phyloP scores from a whole-genome alignment of 2,113 vertebrate species.

The Struthidea cinerea region DNA sequence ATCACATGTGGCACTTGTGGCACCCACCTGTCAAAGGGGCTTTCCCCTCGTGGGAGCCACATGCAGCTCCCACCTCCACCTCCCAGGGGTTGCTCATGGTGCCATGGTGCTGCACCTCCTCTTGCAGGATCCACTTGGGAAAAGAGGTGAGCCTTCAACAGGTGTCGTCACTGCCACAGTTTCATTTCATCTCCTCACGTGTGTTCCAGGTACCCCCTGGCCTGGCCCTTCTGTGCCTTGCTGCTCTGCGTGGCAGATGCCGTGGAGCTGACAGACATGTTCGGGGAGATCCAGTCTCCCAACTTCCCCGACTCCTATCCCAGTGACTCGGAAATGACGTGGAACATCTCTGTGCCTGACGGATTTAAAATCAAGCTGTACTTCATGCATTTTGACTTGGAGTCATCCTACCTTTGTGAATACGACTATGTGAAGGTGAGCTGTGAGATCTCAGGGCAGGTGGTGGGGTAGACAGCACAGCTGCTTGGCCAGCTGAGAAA shows the following conservation, averaged over 20 bases:
- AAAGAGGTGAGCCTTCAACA: not conserved
- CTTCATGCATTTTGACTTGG: constrained; percentile 96
- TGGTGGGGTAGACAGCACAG: not conserved
- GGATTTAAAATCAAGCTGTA: constrained; percentile 87
- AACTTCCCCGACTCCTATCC: constrained; percentile 91
- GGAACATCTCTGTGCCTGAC: constrained; percentile 85
- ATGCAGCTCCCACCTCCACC: not conserved
- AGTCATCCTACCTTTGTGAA: constrained; percentile 95
- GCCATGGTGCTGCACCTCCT: not conserved
- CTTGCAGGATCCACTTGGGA: not conserved
- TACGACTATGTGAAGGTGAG: constrained; percentile 95
- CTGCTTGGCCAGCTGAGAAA: not conserved
- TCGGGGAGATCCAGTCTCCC: constrained; percentile 86
- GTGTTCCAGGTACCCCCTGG: constrained; percentile 68
- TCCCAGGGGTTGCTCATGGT: not conserved
- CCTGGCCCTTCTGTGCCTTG: constrained; percentile 61
- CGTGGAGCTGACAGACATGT: constrained; percentile 75
- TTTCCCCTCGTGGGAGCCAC: not conserved
- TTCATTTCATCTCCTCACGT: not conserved
- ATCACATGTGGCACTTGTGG: rapidly evolving
- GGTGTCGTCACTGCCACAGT: not conserved
- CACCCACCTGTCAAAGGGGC: not conserved
- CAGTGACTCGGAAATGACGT: constrained; percentile 75
- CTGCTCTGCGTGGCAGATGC: constrained; percentile 24
- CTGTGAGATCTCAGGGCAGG: not conserved